Evolutionary conservation across 2,797 vertebrate genomes (phyloP).

Genomic region (Sarcophilus harrisii): DNA sequence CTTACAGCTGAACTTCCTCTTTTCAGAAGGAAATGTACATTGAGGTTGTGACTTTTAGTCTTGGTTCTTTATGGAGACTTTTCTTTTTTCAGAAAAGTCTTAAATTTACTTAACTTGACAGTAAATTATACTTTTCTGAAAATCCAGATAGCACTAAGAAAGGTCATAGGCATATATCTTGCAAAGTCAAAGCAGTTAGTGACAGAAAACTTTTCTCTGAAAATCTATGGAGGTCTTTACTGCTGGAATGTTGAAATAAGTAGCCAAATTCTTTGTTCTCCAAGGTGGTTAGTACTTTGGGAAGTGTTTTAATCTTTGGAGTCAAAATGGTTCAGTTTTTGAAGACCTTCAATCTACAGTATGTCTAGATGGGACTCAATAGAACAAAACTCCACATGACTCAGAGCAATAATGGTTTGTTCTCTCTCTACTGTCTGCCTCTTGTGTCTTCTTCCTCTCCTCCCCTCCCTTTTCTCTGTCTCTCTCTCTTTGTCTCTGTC

Average conservation of each 20-base stretch:
- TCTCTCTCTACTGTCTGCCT: neutral
- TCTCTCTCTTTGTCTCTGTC: fast-evolving
- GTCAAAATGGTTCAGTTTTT: neutral
- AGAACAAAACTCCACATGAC: neutral
- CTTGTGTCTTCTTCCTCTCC: neutral
- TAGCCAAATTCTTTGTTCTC: neutral
- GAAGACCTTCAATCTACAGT: neutral
- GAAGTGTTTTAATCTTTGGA: neutral
- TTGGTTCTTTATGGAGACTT: conserved; percentile 14
- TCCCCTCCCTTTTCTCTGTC: too few species aligned
- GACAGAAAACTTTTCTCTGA: neutral
- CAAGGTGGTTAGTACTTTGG: neutral
- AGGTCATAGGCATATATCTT: neutral
- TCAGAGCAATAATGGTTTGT: neutral
- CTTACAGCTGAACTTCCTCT: neutral
- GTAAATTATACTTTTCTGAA: conserved; percentile 1
- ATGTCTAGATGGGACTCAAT: neutral
- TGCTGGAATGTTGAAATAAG: neutral
- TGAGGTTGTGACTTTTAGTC: neutral
- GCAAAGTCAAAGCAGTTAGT: neutral
- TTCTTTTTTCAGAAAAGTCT: conserved; percentile 22
- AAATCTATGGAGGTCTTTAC: neutral
- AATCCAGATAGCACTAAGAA: neutral
- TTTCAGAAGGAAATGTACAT: neutral
- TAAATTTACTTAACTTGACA: conserved; percentile 1